phyloP scores from a whole-genome alignment of 2,797 vertebrate genomes.

The Vireo griseus region DNA sequence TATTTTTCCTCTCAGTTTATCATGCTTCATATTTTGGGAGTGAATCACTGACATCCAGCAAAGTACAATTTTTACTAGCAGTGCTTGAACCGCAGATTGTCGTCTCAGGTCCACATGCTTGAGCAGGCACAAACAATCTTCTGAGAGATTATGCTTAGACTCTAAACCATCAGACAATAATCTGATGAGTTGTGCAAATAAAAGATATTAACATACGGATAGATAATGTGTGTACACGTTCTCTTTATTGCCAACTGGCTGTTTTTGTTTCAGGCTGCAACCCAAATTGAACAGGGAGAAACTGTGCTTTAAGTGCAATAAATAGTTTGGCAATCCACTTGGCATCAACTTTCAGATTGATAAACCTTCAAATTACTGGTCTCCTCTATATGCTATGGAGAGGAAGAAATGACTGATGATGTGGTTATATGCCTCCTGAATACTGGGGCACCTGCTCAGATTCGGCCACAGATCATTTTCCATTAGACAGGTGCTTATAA shows the following conservation, averaged over 20 bases:
- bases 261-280: neutral
- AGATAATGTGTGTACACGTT: neutral
- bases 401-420: neutral
- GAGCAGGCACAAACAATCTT: neutral
- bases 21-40: conserved; percentile 10
- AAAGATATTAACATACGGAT: neutral
- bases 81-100: neutral
- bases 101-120: neutral
- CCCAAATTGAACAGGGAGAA: neutral
- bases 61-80: conserved; percentile 38
- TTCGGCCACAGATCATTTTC: neutral
- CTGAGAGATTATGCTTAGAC: neutral
- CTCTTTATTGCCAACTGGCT: neutral
- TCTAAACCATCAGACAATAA: neutral
- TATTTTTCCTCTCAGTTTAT: conserved; percentile 1
- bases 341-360: neutral
- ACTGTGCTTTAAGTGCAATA: neutral
- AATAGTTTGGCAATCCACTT: neutral
- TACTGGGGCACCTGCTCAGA: neutral
- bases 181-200: neutral
- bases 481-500: neutral
- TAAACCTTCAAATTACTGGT: neutral
- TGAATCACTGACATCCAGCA: conserved; percentile 11
- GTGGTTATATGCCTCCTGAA: neutral
- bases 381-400: neutral